Percentiles rank a stretch among this genome's conserved stretches.
These are phyloP conservation scores for Pangasius krempfi DNA, from an alignment of 2,797 vertebrate species.

Conservation along the genomic window DNA sequence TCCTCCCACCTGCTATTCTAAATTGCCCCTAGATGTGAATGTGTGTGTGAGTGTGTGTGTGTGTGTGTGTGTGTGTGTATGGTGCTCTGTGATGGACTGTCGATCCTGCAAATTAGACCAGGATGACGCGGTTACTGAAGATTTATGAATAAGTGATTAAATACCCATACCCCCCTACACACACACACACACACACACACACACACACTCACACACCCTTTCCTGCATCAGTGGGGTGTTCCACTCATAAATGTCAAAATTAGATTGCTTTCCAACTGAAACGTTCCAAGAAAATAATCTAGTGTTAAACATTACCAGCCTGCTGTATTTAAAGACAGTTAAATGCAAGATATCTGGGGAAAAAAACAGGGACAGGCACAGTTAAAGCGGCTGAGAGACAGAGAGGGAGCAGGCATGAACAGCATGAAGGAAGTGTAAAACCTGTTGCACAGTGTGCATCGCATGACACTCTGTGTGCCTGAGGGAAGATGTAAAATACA, in stretches of 20 bases:
- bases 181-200: too few relatives aligned
- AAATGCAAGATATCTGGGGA: neutral
- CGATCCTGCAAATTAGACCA: neutral
- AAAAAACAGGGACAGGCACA: neutral
- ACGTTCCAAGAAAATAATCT: neutral
- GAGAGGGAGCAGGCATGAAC: neutral
- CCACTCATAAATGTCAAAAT: neutral
- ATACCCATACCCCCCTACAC: too few relatives aligned
- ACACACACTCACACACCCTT: neutral
- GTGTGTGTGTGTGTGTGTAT: neutral
- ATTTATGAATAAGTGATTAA: neutral
- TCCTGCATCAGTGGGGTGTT: neutral
- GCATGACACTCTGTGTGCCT: neutral
- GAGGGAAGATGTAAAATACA: neutral
- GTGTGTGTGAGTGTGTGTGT: too few relatives aligned
- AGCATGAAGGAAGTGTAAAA: neutral
- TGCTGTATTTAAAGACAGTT: neutral
- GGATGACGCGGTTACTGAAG: neutral
- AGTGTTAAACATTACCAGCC: neutral
- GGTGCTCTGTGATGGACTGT: neutral
- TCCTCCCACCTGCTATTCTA: neutral
- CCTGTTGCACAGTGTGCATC: conserved; percentile 4
- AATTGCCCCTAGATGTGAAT: neutral
- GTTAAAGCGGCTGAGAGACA: neutral
- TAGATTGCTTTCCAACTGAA: neutral